Evolutionary conservation across 1,140 invertebrate species (phyloP), one percentile per base, ranked within the genome.

Genomic region (Caligus rogercresseyi): DNA sequence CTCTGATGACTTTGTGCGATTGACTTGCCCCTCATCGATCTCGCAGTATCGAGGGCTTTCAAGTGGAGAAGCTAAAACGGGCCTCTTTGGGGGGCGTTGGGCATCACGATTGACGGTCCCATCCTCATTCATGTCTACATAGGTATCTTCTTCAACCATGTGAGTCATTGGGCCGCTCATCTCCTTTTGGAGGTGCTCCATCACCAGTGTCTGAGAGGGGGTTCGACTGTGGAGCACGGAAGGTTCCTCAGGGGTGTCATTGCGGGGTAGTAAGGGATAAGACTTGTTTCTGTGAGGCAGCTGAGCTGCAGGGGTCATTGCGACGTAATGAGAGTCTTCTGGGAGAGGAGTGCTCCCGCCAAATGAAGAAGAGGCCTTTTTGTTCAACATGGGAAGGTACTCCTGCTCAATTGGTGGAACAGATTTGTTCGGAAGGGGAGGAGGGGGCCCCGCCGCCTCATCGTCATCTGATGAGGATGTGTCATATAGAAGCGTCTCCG

Each of bases 401-500:
- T 43, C 31, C 31, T 67, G 64, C 20, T 31, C 58, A 25, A 65
- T 24, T 25, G 52, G 23, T 67, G 76, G 56, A 67, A 76, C 68
- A 74, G 78, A 70, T 66, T 71, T 65, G 18, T 70, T 72, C 26
- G 69, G 73, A 18, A 70, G 73, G 13, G 66, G 66, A 54, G 67
- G 66, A 3, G 66, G 57, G 23, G 65, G 61, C 31, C 52, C 25
- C 13, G 52, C 62, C 2, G 43, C 61, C 31, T 67, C 61, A 60
- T 77, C 76, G n/a, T n/a, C n/a, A n/a, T n/a, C n/a, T n/a, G n/a
- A n/a, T 68, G 73, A 76, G 0, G 72, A 73, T 0, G 75, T 76
- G 15, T 78, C 77, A 64, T 77, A 78, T 0, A 76, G 66, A 7
- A 77, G 64, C 0, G 74, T 76, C 67, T 79, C 78, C 1, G 74